Base-by-base conservation (phyloP, 2,888 invertebrate genomes). In the Tillus elongatus region DNA sequence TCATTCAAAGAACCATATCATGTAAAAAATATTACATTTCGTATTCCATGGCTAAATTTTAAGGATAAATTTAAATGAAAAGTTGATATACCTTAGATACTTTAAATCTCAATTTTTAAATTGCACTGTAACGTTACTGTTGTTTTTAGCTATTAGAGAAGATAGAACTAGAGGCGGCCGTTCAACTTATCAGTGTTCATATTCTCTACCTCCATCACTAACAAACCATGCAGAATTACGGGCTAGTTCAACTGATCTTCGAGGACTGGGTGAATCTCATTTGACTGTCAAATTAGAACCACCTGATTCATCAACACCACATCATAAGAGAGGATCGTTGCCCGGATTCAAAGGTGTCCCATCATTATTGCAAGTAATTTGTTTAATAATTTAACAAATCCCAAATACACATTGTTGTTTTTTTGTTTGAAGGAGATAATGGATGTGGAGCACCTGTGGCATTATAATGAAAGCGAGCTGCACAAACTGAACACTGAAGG, bases 401-500 rank as follows among this genome's bases (percentile, higher is more conserved):
- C 12, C 4, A 29, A 29, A 6, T 4, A n/a, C n/a, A 29, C 12
- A 8, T 8, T 24, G 6, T 24, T 24, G 24, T n/a, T 6, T 24
- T n/a, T n/a, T n/a, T n/a, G 6, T 34, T 51, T 66, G 1, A 66
- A 90, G 80, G 91, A 92, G 73, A 92, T 92, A 69, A 90, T 92
- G 85, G 89, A 91, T 61, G 92, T 92, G 59, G 92, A 92, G 65
- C 91, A 91, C 67, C 73, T 92, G 38, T 92, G 92, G 92, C 90
- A 91, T 62, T 89, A 88, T 70, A 90, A 85, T 60, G 90, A 89
- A 65, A 78, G 80, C 12, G 88, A 88, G 57, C 66, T 83, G 53
- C 76, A 72, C 43, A 71, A 79, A 34, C 70, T 82, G 2, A 78
- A 76, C 43, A 56, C 56, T 8, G 63, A 63, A 30, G 62, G 60